phyloP scores from a whole-genome alignment of 2,888 invertebrate genomes.

The Carabus problematicus region DNA sequence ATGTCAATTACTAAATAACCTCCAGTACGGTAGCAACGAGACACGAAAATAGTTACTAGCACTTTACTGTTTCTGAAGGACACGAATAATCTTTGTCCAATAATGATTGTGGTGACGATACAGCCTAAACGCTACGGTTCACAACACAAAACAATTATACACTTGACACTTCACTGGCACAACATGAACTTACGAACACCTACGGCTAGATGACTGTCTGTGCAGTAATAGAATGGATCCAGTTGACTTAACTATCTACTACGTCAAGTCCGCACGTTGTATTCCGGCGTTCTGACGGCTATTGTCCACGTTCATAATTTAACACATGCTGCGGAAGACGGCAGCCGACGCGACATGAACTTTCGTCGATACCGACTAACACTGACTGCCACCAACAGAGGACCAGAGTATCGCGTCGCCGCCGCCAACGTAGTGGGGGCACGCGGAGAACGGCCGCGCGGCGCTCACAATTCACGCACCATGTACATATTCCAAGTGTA shows the following conservation, averaged over 20 bases:
- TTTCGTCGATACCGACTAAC: constrained; percentile 28
- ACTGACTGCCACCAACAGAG: constrained; percentile 34
- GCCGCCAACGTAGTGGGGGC: constrained; percentile 10
- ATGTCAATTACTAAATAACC: too few relatives aligned
- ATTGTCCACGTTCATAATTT: constrained; percentile 11
- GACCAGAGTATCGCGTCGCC: constrained; percentile 14
- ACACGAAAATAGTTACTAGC: constrained; percentile 26
- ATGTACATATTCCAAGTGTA: not conserved
- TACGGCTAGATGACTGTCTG: too few relatives aligned
- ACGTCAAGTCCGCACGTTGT: too few relatives aligned
- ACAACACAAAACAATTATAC: too few relatives aligned
- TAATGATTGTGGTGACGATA: too few relatives aligned
- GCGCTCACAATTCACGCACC: not conserved
- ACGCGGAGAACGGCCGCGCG: not conserved
- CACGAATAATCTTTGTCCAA: constrained; percentile 3
- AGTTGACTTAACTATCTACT: too few relatives aligned
- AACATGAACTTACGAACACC: too few relatives aligned
- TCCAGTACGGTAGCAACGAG: not conserved
- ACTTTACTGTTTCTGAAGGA: constrained; percentile 21
- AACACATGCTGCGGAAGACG: constrained; percentile 30
- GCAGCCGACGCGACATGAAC: constrained; percentile 28
- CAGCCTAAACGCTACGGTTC: too few relatives aligned
- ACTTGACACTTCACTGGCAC: too few relatives aligned
- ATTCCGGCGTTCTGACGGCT: not conserved
- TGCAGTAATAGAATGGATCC: too few relatives aligned